A percentile compares a stretch with the other conserved stretches of the same genome.
These are phyloP conservation scores for Escarpia spicata DNA, from an alignment of 2,888 invertebrate genomes.

Conservation along the genomic window DNA sequence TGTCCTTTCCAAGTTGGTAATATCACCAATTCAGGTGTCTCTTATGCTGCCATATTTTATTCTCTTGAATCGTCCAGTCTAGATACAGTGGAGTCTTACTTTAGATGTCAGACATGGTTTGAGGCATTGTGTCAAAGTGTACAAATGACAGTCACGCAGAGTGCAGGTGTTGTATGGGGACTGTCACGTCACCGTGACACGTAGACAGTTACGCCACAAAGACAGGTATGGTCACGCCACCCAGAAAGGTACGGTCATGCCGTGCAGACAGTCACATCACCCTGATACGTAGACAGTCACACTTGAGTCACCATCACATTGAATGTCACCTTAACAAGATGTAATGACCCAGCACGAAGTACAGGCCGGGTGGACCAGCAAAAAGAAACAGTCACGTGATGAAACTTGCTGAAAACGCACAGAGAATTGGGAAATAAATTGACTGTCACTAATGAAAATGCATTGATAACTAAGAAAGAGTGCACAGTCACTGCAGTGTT, in stretches of 20 bases:
- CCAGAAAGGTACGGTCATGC: too few species aligned
- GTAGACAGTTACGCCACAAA: neutral
- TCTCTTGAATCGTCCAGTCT: neutral
- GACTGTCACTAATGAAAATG: neutral
- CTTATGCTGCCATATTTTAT: too few species aligned
- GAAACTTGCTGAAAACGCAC: neutral
- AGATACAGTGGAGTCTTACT: neutral
- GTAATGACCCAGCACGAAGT: neutral
- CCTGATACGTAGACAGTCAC: neutral
- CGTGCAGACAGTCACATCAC: too few species aligned
- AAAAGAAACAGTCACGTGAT: neutral
- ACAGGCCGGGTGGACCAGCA: neutral
- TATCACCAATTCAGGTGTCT: too few species aligned
- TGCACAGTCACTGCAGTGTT: neutral
- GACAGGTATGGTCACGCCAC: neutral
- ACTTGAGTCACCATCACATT: too few species aligned
- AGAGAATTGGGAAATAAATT: neutral
- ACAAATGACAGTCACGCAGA: neutral
- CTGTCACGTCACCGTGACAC: too few species aligned
- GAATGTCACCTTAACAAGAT: neutral
- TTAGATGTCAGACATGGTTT: neutral
- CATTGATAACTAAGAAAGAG: neutral
- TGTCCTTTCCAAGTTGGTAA: neutral
- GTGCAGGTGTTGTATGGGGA: neutral
- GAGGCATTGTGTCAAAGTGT: neutral